A percentile compares a stretch with the other conserved stretches of the same genome.
Evolutionary conservation across 2,797 vertebrate genomes (phyloP).

Genomic region (Peromyscus aztecus): DNA sequence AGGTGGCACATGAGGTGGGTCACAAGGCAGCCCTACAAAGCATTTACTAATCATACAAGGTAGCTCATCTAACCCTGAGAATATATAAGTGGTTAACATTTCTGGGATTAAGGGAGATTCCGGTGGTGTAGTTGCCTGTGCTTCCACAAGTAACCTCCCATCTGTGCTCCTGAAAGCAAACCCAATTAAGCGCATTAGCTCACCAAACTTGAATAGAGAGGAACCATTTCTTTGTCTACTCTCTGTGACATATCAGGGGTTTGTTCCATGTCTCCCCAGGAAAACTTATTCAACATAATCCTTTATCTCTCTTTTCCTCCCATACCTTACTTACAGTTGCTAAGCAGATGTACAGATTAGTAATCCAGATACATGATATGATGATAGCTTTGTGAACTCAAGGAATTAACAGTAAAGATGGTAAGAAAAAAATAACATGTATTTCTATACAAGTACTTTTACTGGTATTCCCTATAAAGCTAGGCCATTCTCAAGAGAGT

Average conservation of each 20-base stretch:
- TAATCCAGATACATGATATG: slow-evolving; percentile 34
- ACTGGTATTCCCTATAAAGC: not conserved
- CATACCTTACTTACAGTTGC: not conserved
- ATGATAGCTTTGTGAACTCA: not conserved
- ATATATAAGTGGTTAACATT: not conserved
- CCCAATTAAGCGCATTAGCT: not conserved
- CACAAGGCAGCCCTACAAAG: not conserved
- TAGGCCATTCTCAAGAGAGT: not conserved
- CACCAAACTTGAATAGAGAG: not conserved
- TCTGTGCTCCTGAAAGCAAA: not conserved
- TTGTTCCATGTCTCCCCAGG: not conserved
- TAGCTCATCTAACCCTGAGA: not conserved
- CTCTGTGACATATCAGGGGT: not conserved
- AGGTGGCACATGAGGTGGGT: not conserved
- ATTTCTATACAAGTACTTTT: not conserved
- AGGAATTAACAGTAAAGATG: not conserved
- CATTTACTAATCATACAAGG: not conserved
- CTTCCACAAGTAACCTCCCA: not conserved
- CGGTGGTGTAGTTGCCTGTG: not conserved
- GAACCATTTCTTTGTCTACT: not conserved
- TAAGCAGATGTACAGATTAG: not conserved
- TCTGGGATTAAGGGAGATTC: not conserved
- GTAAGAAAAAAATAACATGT: not conserved
- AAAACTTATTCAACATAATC: not conserved
- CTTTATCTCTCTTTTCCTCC: not conserved